These are phyloP conservation scores for Anadara kagoshimensis DNA, from an alignment of 1,140 invertebrate species.

Conservation along the genomic window DNA sequence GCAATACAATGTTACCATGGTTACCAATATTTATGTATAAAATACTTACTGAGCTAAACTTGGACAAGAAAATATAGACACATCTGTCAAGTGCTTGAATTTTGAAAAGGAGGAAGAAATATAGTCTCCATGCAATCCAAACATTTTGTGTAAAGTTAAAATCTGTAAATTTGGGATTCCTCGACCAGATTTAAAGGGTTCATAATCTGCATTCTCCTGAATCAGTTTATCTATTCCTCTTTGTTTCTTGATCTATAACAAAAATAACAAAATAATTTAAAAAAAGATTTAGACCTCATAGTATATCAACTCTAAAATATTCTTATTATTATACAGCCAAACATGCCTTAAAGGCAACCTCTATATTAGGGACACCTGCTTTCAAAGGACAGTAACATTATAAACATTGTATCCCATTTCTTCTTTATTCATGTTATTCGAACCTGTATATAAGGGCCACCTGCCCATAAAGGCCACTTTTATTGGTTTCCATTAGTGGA, in stretches of 20 bases:
- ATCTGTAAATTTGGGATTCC: slow-evolving; percentile 29
- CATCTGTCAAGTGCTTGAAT: slow-evolving; percentile 22
- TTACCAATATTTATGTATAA: neutral
- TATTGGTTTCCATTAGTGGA: no score
- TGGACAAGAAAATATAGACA: neutral
- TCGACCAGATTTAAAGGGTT: slow-evolving; percentile 10
- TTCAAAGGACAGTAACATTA: no score
- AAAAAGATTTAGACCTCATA: neutral
- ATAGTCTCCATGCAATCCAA: slow-evolving; percentile 28
- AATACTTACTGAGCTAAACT: neutral
- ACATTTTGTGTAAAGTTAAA: slow-evolving; percentile 21
- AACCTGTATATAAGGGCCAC: no score
- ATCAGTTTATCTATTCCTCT: slow-evolving; percentile 23
- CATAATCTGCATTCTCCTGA: slow-evolving; percentile 8
- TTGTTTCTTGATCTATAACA: slow-evolving; percentile 20
- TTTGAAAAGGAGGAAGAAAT: slow-evolving; percentile 21
- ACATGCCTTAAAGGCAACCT: no score
- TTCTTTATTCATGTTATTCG: no score
- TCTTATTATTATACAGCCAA: no score
- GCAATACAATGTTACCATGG: neutral
- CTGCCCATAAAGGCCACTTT: no score
- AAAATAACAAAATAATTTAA: no score
- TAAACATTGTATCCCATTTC: no score
- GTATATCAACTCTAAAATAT: no score
- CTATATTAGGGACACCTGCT: no score